These are phyloP conservation scores for Chionoecetes opilio DNA, from an alignment of 1,140 invertebrate genomes.

Conservation along the genomic window DNA sequence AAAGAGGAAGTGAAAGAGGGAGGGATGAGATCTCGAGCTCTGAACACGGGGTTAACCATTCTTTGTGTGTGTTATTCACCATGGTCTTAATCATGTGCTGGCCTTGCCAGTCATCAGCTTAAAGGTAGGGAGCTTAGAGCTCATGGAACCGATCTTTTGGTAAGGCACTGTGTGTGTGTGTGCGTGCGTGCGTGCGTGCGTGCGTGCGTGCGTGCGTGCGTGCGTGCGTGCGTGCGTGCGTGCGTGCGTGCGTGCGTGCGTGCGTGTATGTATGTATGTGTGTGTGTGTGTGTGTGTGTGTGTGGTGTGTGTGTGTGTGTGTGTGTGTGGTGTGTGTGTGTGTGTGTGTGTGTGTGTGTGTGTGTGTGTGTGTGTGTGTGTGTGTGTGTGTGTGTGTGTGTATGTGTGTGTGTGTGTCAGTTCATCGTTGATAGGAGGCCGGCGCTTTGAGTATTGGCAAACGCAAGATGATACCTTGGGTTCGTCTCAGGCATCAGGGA, in stretches of 20 bases:
- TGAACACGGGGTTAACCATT: too few species aligned
- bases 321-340: neutral
- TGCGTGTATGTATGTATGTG: neutral
- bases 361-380: slow-evolving; percentile 27
- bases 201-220: neutral
- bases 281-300: slow-evolving; percentile 32
- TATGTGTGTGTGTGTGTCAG: neutral
- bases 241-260: neutral
- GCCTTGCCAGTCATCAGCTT: too few species aligned
- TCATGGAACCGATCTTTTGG: too few species aligned
- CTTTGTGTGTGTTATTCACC: too few species aligned
- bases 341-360: slow-evolving; percentile 12
- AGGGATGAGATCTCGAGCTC: neutral
- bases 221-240: neutral
- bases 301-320: slow-evolving; percentile 33
- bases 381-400: slow-evolving; percentile 14
- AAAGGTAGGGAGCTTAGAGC: too few species aligned
- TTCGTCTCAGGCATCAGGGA: too few species aligned
- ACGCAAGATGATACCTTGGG: too few species aligned
- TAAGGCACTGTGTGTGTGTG: neutral
- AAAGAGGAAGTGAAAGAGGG: neutral
- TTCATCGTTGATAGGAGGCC: neutral
- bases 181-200: neutral
- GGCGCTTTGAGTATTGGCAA: neutral
- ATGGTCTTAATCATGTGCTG: too few species aligned